phyloP scores from a whole-genome alignment of 1,140 invertebrate species.

The Drosophila sp. region DNA sequence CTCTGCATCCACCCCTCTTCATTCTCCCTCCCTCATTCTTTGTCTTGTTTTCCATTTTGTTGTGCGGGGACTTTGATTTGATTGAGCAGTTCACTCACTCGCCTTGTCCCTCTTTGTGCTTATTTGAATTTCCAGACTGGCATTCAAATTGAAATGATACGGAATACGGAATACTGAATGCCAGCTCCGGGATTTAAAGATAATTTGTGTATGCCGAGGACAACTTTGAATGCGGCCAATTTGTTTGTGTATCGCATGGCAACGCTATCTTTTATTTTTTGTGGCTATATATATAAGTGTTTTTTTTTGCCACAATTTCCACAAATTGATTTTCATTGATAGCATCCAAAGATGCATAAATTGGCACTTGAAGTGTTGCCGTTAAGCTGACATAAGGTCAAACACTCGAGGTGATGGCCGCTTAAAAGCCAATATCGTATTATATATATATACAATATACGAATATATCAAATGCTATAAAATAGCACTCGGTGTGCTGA shows the following conservation, averaged over 20 bases:
- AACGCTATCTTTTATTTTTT: constrained; percentile 9
- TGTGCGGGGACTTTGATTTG: constrained; percentile 66
- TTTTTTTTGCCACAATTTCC: constrained; percentile 24
- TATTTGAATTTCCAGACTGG: constrained; percentile 56
- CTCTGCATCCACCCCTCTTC: neutral
- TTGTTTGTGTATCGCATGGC: constrained; percentile 47
- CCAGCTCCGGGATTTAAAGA: constrained; percentile 50
- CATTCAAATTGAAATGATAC: constrained; percentile 51
- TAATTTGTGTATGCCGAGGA: constrained; percentile 43
- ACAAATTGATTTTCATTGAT: constrained; percentile 75
- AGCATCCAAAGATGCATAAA: constrained; percentile 59
- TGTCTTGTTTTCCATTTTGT: constrained; percentile 73
- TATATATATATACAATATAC: constrained; percentile 7
- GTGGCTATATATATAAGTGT: constrained; percentile 1
- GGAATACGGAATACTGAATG: constrained; percentile 39
- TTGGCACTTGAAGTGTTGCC: constrained; percentile 50
- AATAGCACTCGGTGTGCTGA: constrained; percentile 27
- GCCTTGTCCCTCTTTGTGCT: constrained; percentile 51
- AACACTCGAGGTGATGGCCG: constrained; percentile 34
- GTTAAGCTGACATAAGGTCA: constrained; percentile 39
- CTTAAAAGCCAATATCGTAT: constrained; percentile 40
- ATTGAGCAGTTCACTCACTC: constrained; percentile 70
- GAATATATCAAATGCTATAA: constrained; percentile 30
- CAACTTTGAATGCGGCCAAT: constrained; percentile 45
- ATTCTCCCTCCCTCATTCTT: constrained; percentile 46